Percentiles rank a stretch among this genome's conserved stretches.
phyloP scores from a whole-genome alignment of 92 coral and sea anemone species.

The Siderastrea radians region DNA sequence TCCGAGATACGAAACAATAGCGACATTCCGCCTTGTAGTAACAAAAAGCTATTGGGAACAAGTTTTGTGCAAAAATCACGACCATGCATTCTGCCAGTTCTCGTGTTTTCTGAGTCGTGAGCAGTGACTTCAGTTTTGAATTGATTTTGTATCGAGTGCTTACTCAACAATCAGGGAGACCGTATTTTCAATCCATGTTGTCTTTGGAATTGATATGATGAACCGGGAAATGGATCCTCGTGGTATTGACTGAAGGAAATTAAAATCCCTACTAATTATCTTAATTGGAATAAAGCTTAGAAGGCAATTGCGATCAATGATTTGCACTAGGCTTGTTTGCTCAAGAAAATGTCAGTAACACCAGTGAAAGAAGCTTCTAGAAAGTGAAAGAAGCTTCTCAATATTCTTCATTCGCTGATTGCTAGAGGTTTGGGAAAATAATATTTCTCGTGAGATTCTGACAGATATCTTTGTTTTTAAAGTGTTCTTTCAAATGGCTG shows the following conservation, averaged over 20 bases:
- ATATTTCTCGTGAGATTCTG: not conserved
- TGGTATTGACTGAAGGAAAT: conserved; percentile 33
- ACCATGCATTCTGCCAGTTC: not conserved
- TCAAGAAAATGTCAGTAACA: conserved; percentile 14
- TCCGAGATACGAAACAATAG: not conserved
- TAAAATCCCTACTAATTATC: conserved; percentile 24
- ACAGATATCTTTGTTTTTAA: not conserved
- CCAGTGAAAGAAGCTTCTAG: not conserved
- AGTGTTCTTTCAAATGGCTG: not conserved
- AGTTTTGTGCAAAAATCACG: not conserved
- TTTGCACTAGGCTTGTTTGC: conserved; percentile 1
- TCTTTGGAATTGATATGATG: not conserved
- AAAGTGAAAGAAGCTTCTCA: no score
- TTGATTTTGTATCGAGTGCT: not conserved
- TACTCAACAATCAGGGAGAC: not conserved
- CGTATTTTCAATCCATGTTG: not conserved
- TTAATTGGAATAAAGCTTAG: conserved; percentile 15
- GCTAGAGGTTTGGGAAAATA: not conserved
- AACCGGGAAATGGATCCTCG: not conserved
- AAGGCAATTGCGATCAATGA: conserved; percentile 8
- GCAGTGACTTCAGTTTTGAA: not conserved
- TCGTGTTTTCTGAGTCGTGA: not conserved
- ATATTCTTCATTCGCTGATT: not conserved
- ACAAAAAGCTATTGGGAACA: not conserved
- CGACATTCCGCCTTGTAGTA: not conserved